Conservation (phyloP, 2,113 vertebrate genomes). For the Nyctereutes procyonoides region DNA sequence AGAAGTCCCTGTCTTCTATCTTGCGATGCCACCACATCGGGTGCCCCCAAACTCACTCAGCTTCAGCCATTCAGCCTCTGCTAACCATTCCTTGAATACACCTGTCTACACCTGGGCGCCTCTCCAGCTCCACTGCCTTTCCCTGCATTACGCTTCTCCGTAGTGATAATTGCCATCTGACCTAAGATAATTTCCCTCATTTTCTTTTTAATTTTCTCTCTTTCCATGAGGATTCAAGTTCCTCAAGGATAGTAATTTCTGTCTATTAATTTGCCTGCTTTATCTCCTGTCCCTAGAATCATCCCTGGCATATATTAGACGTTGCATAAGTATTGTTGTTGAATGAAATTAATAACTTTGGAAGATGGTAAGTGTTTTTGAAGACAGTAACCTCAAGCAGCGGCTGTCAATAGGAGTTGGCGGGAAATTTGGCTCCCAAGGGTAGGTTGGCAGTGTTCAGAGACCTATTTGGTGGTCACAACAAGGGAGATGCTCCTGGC, state of each 20-base stretch:
- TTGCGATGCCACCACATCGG: rapidly evolving
- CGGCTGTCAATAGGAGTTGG: not conserved
- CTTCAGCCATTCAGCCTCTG: not conserved
- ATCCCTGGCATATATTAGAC: not conserved
- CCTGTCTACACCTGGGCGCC: not conserved
- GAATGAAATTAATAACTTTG: not conserved
- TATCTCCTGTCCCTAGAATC: not conserved
- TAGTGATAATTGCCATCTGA: not conserved
- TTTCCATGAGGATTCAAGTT: not conserved
- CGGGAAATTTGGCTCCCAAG: not conserved
- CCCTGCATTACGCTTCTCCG: not conserved
- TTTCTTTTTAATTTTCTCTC: not conserved
- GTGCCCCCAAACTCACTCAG: rapidly evolving
- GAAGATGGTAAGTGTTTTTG: not conserved
- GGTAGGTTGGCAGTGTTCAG: not conserved
- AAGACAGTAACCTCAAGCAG: not conserved
- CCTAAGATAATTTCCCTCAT: not conserved
- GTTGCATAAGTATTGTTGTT: not conserved
- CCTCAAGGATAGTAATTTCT: not conserved
- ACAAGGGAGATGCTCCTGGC: rapidly evolving
- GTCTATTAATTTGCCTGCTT: not conserved
- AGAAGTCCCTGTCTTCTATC: not conserved
- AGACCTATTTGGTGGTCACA: not conserved
- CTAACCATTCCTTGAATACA: too few relatives aligned
- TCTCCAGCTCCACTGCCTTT: not conserved